Conservation (phyloP, 2,113 vertebrate species). For the Paradoxurus hermaphroditus region DNA sequence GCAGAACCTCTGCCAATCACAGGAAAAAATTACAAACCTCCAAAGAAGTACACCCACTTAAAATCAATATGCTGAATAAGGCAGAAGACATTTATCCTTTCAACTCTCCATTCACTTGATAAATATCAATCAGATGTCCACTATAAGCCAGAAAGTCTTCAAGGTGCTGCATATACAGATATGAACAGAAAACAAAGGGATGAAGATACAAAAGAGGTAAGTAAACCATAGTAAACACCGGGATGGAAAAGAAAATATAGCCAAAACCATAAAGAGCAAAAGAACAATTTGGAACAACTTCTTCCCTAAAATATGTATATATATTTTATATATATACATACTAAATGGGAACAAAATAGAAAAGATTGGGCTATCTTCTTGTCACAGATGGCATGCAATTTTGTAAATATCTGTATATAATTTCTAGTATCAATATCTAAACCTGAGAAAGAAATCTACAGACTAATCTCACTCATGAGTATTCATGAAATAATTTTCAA, state of each 20-base stretch:
- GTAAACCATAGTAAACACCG: background rate
- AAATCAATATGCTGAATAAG: background rate
- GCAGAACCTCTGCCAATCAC: background rate
- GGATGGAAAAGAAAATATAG: background rate
- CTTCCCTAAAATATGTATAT: background rate
- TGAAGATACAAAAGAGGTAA: background rate
- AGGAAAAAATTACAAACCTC: background rate
- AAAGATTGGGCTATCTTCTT: background rate
- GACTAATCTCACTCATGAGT: background rate
- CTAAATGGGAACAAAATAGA: background rate
- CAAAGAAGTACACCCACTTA: background rate
- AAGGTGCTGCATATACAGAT: background rate
- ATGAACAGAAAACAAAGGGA: background rate
- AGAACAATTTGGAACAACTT: background rate
- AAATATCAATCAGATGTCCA: background rate
- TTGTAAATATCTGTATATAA: background rate
- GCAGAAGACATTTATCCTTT: background rate
- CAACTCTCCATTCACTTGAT: background rate
- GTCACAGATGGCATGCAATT: background rate
- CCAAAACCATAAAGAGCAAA: background rate
- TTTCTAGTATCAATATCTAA: background rate
- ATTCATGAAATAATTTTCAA: constrained; percentile 1
- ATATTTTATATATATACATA: background rate
- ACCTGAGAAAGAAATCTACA: background rate
- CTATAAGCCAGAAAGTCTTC: background rate